Conservation (phyloP, 1,140 invertebrate species). For the Cryptotermes secundus region DNA sequence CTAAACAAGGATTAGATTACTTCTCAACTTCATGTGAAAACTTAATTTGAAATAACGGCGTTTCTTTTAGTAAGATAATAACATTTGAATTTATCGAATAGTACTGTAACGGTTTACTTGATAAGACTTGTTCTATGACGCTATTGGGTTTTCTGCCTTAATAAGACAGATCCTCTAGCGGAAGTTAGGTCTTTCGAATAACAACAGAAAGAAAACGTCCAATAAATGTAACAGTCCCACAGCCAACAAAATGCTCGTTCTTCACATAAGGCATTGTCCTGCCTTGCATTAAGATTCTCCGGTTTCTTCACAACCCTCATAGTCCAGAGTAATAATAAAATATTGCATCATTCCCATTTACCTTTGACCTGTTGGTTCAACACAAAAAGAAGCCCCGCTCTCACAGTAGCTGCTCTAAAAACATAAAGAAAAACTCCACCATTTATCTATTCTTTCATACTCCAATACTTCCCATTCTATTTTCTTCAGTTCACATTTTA, state of each 20-base stretch:
- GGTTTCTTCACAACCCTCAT: not conserved
- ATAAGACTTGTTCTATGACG: too few relatives aligned
- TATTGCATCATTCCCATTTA: constrained; percentile 2
- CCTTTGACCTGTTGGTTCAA: constrained; percentile 10
- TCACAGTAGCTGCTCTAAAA: not conserved
- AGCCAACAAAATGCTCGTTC: not conserved
- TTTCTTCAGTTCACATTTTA: constrained; percentile 18
- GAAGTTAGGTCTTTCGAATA: not conserved
- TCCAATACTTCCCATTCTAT: constrained; percentile 9
- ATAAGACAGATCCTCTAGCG: not conserved
- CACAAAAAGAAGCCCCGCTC: not conserved
- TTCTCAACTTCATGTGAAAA: too few relatives aligned
- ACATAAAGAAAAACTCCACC: not conserved
- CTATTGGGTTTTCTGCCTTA: too few relatives aligned
- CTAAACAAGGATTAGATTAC: too few relatives aligned
- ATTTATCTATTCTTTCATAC: constrained; percentile 20
- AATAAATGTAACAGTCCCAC: not conserved
- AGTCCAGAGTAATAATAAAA: constrained; percentile 10
- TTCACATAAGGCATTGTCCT: not conserved
- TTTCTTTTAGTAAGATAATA: too few relatives aligned
- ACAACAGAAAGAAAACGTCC: not conserved
- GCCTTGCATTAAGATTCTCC: not conserved
- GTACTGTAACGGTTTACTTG: too few relatives aligned
- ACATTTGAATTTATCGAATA: too few relatives aligned
- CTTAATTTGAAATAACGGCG: too few relatives aligned